Evolutionary conservation across 2,888 invertebrate species (phyloP), one percentile per base, ranked within the genome.

Genomic region (Drosophila kanekoi): DNA sequence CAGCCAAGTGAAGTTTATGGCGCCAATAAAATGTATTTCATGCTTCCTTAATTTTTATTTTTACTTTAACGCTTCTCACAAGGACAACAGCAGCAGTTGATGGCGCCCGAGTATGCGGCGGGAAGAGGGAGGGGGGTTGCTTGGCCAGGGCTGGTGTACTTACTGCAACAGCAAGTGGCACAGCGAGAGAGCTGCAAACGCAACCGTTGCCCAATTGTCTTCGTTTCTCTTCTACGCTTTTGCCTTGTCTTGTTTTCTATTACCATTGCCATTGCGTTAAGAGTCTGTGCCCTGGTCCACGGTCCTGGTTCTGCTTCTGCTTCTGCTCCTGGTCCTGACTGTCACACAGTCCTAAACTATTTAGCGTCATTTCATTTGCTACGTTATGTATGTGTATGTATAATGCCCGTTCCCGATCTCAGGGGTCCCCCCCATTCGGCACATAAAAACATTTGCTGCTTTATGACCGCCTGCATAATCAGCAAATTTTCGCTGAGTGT

Each of bases 1-100:
- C 91, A 91, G 86, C 88, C 79, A 90, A 91, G 90, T 90, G 88
- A 85, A 90, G 91, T 91, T 91, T 91, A 91, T 91, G 90, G 89
- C 83, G 89, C 89, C 90, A 91, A 92, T 91, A 91, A 91, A 92
- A 90, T 91, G 92, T 91, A 91, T 91, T 91, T 91, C 91, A 91
- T 91, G 92, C 90, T 91, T 92, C 91, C 91, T 92, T 92, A 91
- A 92, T 91, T 91, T 91, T 91, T 91, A 92, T 91, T 90, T 89
- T 84, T 81, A 86, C 87, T 81, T 88, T 84, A 84, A 86, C 85
- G 81, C 87, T 89, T 78, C 72, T 76, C 76, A 58, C 80, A 76
- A 65, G 68, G 75, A 79, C 77, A 75, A 62, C 62, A 54, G 38
- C 60, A 54, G 43, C 47, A 52, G 32, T 32, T 23, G 38, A 37